A percentile compares a stretch with the other conserved stretches of the same genome.
phyloP scores from a whole-genome alignment of 1,140 invertebrate genomes.

The Ericerus pela region DNA sequence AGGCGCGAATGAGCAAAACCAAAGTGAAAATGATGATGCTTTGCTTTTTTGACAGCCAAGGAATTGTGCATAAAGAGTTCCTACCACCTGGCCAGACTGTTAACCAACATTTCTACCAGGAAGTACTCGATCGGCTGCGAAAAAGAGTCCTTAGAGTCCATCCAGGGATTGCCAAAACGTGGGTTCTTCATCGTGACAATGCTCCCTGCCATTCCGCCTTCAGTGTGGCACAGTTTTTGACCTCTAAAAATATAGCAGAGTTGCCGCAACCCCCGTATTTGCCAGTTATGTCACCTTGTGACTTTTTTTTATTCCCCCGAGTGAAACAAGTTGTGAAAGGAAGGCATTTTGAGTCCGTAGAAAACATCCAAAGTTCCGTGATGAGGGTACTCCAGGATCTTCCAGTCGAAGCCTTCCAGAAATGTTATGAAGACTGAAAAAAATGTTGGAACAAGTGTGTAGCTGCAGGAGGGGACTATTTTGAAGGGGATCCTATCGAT shows the following conservation, averaged over 20 bases:
- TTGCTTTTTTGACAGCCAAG: no score
- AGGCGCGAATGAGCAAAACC: no score
- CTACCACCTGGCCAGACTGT: no score
- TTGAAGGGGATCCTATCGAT: slow-evolving; percentile 35
- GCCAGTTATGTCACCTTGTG: slow-evolving; percentile 28
- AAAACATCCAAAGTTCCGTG: slow-evolving; percentile 18
- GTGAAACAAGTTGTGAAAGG: slow-evolving; percentile 21
- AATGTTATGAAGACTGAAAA: slow-evolving; percentile 26
- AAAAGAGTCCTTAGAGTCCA: background rate
- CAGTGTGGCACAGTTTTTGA: slow-evolving; percentile 21
- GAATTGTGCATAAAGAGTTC: no score
- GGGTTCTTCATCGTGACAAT: slow-evolving; percentile 29
- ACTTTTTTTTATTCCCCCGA: slow-evolving; percentile 24
- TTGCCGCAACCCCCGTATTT: slow-evolving; percentile 26
- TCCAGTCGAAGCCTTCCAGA: slow-evolving; percentile 16
- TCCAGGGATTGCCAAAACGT: slow-evolving; percentile 11
- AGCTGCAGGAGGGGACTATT: slow-evolving; percentile 41
- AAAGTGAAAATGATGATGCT: no score
- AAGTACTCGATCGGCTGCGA: background rate
- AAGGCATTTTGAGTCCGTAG: slow-evolving; percentile 20
- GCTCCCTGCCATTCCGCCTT: slow-evolving; percentile 23
- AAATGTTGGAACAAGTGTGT: slow-evolving; percentile 14
- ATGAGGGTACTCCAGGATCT: slow-evolving; percentile 1
- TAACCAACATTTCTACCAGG: no score
- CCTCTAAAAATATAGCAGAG: slow-evolving; percentile 21